A percentile compares a stretch with the other conserved stretches of the same genome.
phyloP scores from a whole-genome alignment of 2,113 vertebrate genomes.

The Malurus melanocephalus region DNA sequence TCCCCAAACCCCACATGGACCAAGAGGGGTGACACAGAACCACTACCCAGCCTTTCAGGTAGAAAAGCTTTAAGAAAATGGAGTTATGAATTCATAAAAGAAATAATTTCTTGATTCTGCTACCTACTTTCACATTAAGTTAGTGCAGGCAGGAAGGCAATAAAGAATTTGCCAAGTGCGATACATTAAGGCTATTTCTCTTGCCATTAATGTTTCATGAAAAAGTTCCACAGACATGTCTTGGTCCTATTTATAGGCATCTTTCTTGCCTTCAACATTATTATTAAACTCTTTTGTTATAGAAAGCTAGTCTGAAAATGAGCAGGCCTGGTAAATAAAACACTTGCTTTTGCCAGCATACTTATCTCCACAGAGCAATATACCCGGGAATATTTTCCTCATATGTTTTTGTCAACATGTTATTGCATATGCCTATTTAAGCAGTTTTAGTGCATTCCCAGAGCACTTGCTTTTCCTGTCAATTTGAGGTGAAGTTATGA shows the following conservation, averaged over 20 bases:
- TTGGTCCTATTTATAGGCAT: constrained; percentile 38
- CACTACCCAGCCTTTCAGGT: background rate
- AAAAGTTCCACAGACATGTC: constrained; percentile 18
- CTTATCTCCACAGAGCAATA: constrained; percentile 35
- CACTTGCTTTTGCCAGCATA: background rate
- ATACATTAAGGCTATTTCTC: constrained; percentile 2
- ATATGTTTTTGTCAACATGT: constrained; percentile 9
- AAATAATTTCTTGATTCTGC: background rate
- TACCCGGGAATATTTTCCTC: constrained; percentile 5
- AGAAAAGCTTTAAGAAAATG: background rate
- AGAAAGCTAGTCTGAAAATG: constrained; percentile 41
- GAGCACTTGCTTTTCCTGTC: background rate
- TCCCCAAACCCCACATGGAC: background rate
- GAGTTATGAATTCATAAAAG: background rate
- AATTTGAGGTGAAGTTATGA: background rate
- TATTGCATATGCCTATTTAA: constrained; percentile 25
- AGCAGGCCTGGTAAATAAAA: constrained; percentile 56
- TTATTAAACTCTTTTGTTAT: constrained; percentile 59
- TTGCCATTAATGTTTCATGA: constrained; percentile 46
- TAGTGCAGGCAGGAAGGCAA: background rate
- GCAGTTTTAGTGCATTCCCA: background rate
- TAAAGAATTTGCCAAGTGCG: background rate
- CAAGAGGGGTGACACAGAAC: background rate
- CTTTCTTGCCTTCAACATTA: constrained; percentile 25
- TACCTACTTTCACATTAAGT: background rate